Conservation (phyloP, 2,797 vertebrate species). For the Alca torda region DNA sequence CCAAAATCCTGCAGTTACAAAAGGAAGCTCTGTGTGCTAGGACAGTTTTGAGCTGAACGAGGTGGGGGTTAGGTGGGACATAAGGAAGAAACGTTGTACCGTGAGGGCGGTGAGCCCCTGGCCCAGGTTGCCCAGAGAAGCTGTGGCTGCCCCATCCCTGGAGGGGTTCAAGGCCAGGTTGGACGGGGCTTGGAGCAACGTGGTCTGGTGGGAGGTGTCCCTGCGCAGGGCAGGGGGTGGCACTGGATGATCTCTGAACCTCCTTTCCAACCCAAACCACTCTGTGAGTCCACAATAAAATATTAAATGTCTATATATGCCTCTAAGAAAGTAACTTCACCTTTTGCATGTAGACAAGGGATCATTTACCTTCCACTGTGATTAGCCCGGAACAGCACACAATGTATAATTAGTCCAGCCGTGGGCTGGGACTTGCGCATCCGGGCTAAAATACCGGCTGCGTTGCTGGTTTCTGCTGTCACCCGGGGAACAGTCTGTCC, state of each 20-base stretch:
- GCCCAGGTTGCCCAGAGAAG: not conserved
- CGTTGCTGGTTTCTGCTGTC: not conserved
- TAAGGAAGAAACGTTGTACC: rapidly evolving
- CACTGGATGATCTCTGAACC: not conserved
- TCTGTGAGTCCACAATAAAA: not conserved
- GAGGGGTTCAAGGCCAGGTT: not conserved
- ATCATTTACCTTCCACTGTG: not conserved
- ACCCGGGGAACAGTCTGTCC: slow-evolving; percentile 1
- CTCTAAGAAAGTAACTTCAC: not conserved
- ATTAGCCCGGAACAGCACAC: not conserved
- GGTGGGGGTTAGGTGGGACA: not conserved
- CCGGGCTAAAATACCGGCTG: not conserved
- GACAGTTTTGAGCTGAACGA: not conserved
- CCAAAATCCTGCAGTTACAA: not conserved
- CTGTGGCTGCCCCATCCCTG: not conserved
- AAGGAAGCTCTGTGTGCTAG: not conserved
- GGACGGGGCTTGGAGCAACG: not conserved
- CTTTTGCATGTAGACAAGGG: not conserved
- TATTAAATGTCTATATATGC: not conserved
- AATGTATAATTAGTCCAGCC: not conserved
- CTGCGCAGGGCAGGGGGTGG: not conserved
- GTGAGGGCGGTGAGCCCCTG: not conserved
- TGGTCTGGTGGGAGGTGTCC: not conserved
- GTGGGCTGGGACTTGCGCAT: not conserved
- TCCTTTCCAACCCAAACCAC: not conserved